Conservation (phyloP, 2,888 invertebrate genomes). For the Melipona beecheii region DNA sequence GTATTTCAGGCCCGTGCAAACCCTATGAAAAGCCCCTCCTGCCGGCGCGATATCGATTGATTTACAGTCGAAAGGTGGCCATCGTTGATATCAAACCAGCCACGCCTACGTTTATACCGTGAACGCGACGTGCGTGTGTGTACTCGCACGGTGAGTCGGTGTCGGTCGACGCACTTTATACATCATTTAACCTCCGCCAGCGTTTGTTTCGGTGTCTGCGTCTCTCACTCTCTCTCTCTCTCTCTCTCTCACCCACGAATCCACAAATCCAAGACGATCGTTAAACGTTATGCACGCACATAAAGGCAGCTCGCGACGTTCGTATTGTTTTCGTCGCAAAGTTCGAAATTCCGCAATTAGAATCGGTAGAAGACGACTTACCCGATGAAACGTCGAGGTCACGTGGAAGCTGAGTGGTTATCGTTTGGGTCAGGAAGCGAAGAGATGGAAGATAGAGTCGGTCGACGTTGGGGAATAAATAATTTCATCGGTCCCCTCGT, state of each 20-base stretch:
- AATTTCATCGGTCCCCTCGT: constrained; percentile 27
- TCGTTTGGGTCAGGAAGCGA: constrained; percentile 3
- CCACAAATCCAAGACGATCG: not conserved
- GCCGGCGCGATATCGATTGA: constrained; percentile 82
- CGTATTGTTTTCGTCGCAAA: not conserved
- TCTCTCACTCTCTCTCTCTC: too few species aligned
- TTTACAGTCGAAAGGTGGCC: constrained; percentile 84
- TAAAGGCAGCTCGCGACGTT: not conserved
- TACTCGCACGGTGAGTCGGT: constrained; percentile 50
- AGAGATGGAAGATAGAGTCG: constrained; percentile 11
- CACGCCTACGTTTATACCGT: constrained; percentile 80
- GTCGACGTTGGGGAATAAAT: constrained; percentile 33
- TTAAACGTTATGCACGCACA: too few species aligned
- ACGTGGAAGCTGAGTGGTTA: not conserved
- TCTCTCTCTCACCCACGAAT: not conserved
- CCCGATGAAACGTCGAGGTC: not conserved
- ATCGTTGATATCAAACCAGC: constrained; percentile 83
- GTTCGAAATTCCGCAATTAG: not conserved
- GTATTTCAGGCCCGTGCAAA: constrained; percentile 59
- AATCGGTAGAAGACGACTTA: not conserved
- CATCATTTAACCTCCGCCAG: constrained; percentile 61
- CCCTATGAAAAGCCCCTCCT: constrained; percentile 73
- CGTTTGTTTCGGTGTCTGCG: constrained; percentile 7
- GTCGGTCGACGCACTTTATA: constrained; percentile 61
- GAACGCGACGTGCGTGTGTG: constrained; percentile 60